Evolutionary conservation across 2,797 vertebrate genomes (phyloP).

Genomic region (Heterohyrax brucei): DNA sequence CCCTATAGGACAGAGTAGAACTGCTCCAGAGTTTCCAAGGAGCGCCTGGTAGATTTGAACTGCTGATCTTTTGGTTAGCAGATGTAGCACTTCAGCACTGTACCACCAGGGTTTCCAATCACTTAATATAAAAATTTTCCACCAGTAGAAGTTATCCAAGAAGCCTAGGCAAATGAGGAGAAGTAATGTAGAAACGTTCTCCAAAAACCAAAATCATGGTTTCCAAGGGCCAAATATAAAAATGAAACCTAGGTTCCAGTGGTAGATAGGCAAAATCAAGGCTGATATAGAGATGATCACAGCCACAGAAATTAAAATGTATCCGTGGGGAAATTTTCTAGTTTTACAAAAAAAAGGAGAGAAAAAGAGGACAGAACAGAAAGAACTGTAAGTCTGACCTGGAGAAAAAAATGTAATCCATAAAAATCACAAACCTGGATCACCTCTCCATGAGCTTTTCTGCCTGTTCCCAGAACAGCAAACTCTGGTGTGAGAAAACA

Average conservation of each 20-base stretch:
- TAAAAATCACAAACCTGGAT: conserved; percentile 58
- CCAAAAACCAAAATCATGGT: conserved; percentile 1
- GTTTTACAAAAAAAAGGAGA: conserved; percentile 23
- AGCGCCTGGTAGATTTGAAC: no score
- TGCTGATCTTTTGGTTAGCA: no score
- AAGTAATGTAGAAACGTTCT: conserved; percentile 25
- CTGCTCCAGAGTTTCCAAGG: no score
- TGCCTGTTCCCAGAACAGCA: background rate
- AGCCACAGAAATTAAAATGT: conserved; percentile 41
- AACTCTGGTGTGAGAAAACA: background rate
- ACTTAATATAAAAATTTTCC: background rate
- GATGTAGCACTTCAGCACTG: no score
- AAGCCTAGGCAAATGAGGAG: background rate
- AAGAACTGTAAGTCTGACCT: background rate
- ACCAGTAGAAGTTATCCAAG: conserved; percentile 25
- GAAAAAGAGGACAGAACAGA: background rate
- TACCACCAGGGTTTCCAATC: no score
- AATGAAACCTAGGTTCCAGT: conserved; percentile 21
- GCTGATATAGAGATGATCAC: background rate
- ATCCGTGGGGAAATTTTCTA: background rate
- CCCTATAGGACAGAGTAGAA: no score
- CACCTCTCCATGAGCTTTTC: background rate
- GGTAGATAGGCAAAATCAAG: conserved; percentile 18
- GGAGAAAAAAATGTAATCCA: conserved; percentile 60
- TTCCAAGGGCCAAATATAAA: conserved; percentile 6